Conservation (phyloP, 1,140 invertebrate species). For the Hylaeus anthracinus region DNA sequence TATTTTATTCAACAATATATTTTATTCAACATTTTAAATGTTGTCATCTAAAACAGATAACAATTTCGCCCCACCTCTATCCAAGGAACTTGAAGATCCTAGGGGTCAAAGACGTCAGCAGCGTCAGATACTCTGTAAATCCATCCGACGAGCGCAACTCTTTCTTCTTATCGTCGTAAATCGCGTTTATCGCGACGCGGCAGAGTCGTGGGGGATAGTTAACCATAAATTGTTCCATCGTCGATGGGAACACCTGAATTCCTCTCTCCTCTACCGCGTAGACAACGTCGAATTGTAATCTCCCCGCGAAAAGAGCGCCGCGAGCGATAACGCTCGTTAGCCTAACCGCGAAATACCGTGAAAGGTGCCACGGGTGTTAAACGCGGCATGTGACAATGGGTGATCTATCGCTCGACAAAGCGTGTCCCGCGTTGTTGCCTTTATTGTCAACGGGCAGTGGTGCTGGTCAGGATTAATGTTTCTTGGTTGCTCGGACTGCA, state of each 20-base stretch:
- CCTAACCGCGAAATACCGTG: not conserved
- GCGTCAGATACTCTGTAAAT: no score
- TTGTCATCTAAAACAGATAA: no score
- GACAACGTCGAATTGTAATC: not conserved
- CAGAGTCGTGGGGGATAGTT: conserved; percentile 39
- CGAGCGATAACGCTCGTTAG: not conserved
- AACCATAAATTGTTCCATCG: conserved; percentile 26
- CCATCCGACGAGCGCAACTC: no score
- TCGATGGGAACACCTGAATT: conserved; percentile 24
- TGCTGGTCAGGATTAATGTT: conserved; percentile 40
- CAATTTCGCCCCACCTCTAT: no score
- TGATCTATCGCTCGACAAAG: conserved; percentile 36
- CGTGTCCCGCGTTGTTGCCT: conserved; percentile 17
- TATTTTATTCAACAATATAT: no score
- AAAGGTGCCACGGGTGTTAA: conserved; percentile 19
- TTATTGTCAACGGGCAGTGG: conserved; percentile 43
- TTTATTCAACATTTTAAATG: no score
- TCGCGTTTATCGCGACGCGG: conserved; percentile 34
- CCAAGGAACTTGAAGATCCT: no score
- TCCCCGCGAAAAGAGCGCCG: not conserved
- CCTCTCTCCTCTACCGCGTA: conserved; percentile 8
- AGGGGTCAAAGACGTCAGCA: no score
- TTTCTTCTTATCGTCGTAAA: conserved; percentile 37
- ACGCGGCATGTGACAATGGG: conserved; percentile 20
- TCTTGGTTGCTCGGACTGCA: not conserved